phyloP scores from a whole-genome alignment of 2,113 vertebrate genomes.

The Falcunculus frontatus region DNA sequence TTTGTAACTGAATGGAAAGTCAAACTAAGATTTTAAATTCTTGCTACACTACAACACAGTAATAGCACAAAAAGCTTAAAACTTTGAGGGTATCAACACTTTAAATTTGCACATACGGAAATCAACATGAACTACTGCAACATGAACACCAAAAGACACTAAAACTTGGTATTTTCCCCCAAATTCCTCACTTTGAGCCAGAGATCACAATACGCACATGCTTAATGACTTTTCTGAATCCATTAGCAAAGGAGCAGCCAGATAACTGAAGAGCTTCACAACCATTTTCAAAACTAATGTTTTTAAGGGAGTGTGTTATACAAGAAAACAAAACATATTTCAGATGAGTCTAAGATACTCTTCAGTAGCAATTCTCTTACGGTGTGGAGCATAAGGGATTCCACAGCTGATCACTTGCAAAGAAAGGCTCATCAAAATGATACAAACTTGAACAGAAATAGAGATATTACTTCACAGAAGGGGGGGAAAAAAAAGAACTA shows the following conservation, averaged over 20 bases:
- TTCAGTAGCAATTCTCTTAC: background rate
- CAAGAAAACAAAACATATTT: background rate
- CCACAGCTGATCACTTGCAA: background rate
- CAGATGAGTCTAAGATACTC: background rate
- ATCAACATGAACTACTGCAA: background rate
- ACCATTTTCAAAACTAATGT: background rate
- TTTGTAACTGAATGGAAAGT: background rate
- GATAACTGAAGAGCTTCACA: background rate
- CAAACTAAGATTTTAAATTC: background rate
- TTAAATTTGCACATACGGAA: background rate
- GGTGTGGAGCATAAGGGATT: background rate
- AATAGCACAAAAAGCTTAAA: background rate
- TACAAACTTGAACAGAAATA: background rate
- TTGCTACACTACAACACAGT: background rate
- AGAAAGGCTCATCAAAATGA: background rate
- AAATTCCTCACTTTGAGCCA: background rate
- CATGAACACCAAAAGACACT: background rate
- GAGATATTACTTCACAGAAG: background rate
- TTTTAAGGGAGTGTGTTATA: background rate
- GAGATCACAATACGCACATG: background rate
- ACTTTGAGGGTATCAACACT: background rate
- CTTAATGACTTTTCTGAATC: background rate
- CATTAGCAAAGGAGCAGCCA: background rate
- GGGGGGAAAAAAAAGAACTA: background rate
- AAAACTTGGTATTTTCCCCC: background rate